Evolutionary conservation across 2,113 vertebrate species (phyloP).

Genomic region (Hystrix brachyura): DNA sequence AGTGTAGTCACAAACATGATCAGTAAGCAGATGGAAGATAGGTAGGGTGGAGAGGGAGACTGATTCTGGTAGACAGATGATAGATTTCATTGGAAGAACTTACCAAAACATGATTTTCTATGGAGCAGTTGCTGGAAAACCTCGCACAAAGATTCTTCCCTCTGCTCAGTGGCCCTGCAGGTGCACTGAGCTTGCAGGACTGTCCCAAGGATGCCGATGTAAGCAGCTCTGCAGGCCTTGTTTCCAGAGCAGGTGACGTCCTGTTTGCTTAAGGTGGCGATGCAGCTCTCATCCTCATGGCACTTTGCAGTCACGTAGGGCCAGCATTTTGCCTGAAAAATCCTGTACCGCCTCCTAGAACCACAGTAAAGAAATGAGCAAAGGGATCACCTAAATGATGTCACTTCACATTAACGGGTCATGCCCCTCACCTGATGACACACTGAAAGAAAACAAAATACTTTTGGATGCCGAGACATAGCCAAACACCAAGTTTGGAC

Average conservation of each 20-base stretch:
- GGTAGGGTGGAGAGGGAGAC: neutral
- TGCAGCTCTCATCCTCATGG: constrained; percentile 85
- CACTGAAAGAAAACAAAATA: neutral
- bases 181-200: constrained; percentile 90
- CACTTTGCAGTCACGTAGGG: constrained; percentile 84
- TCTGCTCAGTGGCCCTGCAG: constrained; percentile 84
- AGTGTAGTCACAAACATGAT: neutral
- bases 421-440: neutral
- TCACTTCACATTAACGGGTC: neutral
- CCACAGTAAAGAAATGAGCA: neutral
- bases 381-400: neutral
- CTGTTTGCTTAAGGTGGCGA: constrained; percentile 85
- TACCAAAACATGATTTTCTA: constrained; percentile 91
- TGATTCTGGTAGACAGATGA: neutral
- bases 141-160: constrained; percentile 87
- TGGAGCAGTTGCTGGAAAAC: constrained; percentile 91
- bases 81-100: constrained; percentile 82
- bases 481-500: neutral
- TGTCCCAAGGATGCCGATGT: constrained; percentile 90
- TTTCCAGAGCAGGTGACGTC: constrained; percentile 88
- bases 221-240: constrained; percentile 91
- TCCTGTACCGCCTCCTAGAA: constrained; percentile 87
- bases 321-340: constrained; percentile 92
- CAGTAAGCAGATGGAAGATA: neutral
- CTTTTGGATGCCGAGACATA: neutral